A percentile compares a stretch with the other conserved stretches of the same genome.
phyloP scores from a whole-genome alignment of 2,113 vertebrate species.

The Melanotaenia duboulayi region DNA sequence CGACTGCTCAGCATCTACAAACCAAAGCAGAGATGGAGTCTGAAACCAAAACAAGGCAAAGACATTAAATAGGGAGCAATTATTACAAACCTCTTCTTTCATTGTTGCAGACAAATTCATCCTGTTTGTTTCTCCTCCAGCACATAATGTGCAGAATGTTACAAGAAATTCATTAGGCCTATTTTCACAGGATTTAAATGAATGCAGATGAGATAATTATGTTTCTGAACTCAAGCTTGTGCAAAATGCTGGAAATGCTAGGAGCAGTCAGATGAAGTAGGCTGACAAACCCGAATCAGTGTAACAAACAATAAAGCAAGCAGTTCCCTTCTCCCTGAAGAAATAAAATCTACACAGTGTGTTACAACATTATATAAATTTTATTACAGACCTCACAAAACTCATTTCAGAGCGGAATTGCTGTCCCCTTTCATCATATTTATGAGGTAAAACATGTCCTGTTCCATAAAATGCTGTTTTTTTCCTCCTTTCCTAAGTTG shows the following conservation, averaged over 20 bases:
- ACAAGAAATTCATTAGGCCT: conserved; percentile 27
- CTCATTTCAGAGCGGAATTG: conserved; percentile 35
- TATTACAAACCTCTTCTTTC: no score
- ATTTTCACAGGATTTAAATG: conserved; percentile 28
- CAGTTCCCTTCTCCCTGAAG: conserved; percentile 17
- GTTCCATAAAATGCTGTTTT: conserved; percentile 46
- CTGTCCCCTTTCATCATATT: conserved; percentile 37
- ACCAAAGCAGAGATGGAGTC: no score
- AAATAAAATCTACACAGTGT: conserved; percentile 40
- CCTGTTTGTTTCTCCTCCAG: background rate
- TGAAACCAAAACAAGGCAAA: no score
- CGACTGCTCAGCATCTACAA: no score
- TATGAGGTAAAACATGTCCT: conserved; percentile 42
- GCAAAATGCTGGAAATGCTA: conserved; percentile 22
- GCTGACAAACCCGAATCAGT: conserved; percentile 42
- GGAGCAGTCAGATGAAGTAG: conserved; percentile 23
- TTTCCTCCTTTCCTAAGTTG: background rate
- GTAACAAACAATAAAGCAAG: conserved; percentile 42
- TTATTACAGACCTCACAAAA: conserved; percentile 36
- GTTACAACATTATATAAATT: conserved; percentile 40
- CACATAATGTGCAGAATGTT: conserved; percentile 23
- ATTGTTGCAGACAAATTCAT: no score
- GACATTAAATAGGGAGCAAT: no score
- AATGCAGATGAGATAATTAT: conserved; percentile 53
- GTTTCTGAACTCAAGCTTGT: conserved; percentile 48